Percentiles rank a stretch among this genome's conserved stretches.
Conservation (phyloP, 2,888 invertebrate species). For the Volucella inanis region DNA sequence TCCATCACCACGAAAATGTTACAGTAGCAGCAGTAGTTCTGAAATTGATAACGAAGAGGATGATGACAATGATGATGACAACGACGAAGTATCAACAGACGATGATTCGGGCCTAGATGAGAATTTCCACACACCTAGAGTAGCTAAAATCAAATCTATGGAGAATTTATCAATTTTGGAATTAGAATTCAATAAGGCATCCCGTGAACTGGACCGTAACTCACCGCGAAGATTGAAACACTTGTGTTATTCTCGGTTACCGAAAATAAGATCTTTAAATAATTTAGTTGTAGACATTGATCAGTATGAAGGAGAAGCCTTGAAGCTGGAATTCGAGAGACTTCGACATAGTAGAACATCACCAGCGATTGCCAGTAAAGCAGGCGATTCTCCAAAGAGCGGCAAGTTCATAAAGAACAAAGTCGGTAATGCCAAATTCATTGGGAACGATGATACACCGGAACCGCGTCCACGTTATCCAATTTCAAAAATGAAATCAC, state of each 20-base stretch:
- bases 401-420: constrained; percentile 81
- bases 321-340: constrained; percentile 80
- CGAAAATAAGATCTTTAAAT: constrained; percentile 82
- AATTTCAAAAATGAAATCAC: constrained; percentile 82
- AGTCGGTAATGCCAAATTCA: constrained; percentile 83
- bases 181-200: constrained; percentile 82
- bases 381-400: constrained; percentile 77
- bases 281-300: constrained; percentile 80
- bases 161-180: constrained; percentile 82
- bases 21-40: constrained; percentile 75
- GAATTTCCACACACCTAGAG: constrained; percentile 82
- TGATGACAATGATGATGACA: constrained; percentile 73
- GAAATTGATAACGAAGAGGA: constrained; percentile 46
- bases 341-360: constrained; percentile 76
- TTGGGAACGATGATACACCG: constrained; percentile 81
- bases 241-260: constrained; percentile 77
- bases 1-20: constrained; percentile 77
- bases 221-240: constrained; percentile 81
- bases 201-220: constrained; percentile 81
- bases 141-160: constrained; percentile 83
- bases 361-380: constrained; percentile 60
- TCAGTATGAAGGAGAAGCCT: constrained; percentile 79
- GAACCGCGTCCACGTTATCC: constrained; percentile 78
- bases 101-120: constrained; percentile 82
- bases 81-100: constrained; percentile 77